These are phyloP conservation scores for Nephrotoma appendiculata DNA, from an alignment of 2,888 invertebrate genomes.

Conservation along the genomic window DNA sequence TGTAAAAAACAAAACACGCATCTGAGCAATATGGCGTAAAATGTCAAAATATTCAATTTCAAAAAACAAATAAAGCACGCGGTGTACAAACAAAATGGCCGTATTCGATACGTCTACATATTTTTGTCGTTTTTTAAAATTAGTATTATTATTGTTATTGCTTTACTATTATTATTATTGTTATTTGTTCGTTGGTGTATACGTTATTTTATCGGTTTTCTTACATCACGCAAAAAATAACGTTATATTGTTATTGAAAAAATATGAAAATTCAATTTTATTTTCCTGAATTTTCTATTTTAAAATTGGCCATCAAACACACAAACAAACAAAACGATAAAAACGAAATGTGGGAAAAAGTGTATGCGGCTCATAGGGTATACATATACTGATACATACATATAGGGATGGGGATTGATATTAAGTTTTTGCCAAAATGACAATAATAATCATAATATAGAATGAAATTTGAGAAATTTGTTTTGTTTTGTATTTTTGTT, in stretches of 20 bases:
- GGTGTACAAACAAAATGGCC: background rate
- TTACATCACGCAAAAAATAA: background rate
- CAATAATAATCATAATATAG: background rate
- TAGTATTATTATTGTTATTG: background rate
- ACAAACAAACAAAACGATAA: background rate
- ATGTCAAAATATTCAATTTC: background rate
- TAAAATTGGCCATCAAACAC: background rate
- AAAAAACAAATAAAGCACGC: background rate
- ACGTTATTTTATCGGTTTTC: background rate
- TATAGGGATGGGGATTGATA: background rate
- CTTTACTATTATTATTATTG: background rate
- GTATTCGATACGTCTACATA: background rate
- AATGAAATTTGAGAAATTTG: background rate
- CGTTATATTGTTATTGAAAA: background rate
- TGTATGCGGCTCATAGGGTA: no score
- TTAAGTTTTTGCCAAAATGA: background rate
- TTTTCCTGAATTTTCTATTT: background rate
- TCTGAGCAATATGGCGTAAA: background rate
- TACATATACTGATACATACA: no score
- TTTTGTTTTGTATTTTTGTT: background rate
- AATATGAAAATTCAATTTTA: background rate
- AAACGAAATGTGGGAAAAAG: background rate
- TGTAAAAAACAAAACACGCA: background rate
- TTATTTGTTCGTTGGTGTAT: background rate
- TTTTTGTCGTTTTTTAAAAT: background rate